phyloP scores from a whole-genome alignment of 2,797 vertebrate species.

The Tolypeutes matacus region DNA sequence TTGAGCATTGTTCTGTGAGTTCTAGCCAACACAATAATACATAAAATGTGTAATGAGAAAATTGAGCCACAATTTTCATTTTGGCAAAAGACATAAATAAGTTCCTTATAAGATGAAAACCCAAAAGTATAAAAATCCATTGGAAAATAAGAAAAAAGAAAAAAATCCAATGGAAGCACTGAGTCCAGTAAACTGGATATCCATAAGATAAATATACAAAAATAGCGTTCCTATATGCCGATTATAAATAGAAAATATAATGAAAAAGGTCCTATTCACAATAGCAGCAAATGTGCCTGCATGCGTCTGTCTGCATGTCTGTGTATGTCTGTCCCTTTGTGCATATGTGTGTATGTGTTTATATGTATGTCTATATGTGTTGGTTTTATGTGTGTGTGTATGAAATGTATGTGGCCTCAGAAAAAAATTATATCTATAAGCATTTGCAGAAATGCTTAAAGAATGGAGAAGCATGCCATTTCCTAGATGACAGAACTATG shows the following conservation, averaged over 20 bases:
- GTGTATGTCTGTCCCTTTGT: no score
- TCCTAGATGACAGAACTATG: not conserved
- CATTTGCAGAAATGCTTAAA: not conserved
- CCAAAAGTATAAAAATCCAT: not conserved
- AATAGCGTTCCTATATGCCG: not conserved
- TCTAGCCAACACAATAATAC: not conserved
- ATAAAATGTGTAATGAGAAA: not conserved
- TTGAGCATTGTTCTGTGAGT: not conserved
- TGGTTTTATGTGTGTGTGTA: no score
- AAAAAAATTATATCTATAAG: not conserved
- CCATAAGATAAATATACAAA: not conserved
- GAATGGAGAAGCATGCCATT: not conserved
- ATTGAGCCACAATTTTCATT: constrained; percentile 9
- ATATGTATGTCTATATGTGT: no score
- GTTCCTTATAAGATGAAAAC: not conserved
- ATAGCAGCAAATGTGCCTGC: not conserved
- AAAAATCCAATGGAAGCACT: not conserved
- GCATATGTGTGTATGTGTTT: no score
- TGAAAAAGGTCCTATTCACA: not conserved
- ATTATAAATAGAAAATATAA: not conserved
- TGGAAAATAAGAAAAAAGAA: no score
- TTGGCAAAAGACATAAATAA: not conserved
- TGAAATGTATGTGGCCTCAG: not conserved
- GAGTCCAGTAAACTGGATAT: not conserved
- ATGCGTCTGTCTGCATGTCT: no score